A percentile compares a stretch with the other conserved stretches of the same genome.
Conservation (phyloP, 1,140 invertebrate species). For the Schlechtendalia chinensis region DNA sequence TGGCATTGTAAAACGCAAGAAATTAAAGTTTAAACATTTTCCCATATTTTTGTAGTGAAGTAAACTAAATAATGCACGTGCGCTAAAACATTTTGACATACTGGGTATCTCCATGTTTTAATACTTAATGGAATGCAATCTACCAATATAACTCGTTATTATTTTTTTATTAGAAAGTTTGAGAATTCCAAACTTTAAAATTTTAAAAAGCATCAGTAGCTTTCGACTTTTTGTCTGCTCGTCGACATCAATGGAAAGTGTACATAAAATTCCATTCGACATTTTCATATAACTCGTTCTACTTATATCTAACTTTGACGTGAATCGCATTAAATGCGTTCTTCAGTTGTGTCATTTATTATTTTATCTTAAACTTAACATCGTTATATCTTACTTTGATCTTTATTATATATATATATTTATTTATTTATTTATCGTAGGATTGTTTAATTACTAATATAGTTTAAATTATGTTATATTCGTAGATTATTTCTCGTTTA, state of each 20-base stretch:
- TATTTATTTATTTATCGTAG: neutral
- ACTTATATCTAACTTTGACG: neutral
- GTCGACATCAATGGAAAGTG: slow-evolving; percentile 13
- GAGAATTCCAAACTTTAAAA: neutral
- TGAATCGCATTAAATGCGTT: neutral
- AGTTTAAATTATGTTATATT: neutral
- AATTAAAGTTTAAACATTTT: neutral
- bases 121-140: neutral
- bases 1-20: neutral
- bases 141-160: neutral
- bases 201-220: neutral
- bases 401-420: slow-evolving; percentile 2
- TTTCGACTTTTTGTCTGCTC: slow-evolving; percentile 23
- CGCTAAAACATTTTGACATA: no score
- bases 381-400: neutral
- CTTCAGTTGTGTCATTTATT: neutral
- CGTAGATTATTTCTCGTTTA: neutral
- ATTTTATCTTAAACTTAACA: neutral
- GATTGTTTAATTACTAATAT: neutral
- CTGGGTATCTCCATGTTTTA: no score
- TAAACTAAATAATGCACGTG: neutral
- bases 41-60: neutral
- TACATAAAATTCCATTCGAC: neutral
- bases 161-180: slow-evolving; percentile 7
- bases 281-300: slow-evolving; percentile 2